These are phyloP conservation scores for Takifugu ocellatus DNA, from an alignment of 2,797 vertebrate genomes.

Conservation along the genomic window DNA sequence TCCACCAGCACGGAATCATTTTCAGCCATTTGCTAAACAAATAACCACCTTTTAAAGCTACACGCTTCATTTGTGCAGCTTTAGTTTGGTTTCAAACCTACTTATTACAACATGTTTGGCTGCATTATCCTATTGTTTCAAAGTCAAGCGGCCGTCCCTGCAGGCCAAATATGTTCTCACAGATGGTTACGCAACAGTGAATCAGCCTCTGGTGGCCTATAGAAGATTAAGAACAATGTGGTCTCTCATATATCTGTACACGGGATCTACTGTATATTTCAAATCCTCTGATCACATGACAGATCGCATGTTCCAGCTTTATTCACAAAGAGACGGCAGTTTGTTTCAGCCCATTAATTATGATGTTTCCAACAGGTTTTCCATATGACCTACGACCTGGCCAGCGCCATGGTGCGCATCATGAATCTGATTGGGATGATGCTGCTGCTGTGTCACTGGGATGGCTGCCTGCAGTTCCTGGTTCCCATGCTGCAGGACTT, in stretches of 20 bases:
- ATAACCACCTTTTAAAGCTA: background rate
- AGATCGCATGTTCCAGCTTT: slow-evolving; percentile 13
- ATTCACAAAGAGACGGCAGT: slow-evolving; percentile 14
- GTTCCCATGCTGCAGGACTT: slow-evolving; percentile 99
- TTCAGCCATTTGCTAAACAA: background rate
- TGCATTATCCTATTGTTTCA: slow-evolving; percentile 39
- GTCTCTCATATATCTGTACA: slow-evolving; percentile 37
- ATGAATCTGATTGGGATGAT: slow-evolving; percentile 98
- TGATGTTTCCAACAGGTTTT: slow-evolving; percentile 83
- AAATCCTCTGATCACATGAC: slow-evolving; percentile 52
- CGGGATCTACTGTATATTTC: slow-evolving; percentile 34
- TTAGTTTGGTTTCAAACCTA: background rate
- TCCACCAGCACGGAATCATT: background rate
- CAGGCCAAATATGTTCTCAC: slow-evolving; percentile 52
- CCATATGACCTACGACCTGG: slow-evolving; percentile 98
- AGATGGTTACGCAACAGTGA: slow-evolving; percentile 50
- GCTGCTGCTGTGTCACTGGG: slow-evolving; percentile 97
- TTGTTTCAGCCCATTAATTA: slow-evolving; percentile 37
- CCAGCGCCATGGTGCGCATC: slow-evolving; percentile 94
- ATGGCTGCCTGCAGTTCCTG: slow-evolving; percentile 96
- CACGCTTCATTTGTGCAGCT: slow-evolving; percentile 12
- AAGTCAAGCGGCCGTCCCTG: slow-evolving; percentile 23
- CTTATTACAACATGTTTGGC: slow-evolving; percentile 31
- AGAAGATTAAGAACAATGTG: slow-evolving; percentile 62
- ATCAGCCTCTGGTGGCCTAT: slow-evolving; percentile 44